Percentiles rank a stretch among this genome's conserved stretches.
phyloP scores from a whole-genome alignment of 2,888 invertebrate genomes.

The Drosophila atripex region DNA sequence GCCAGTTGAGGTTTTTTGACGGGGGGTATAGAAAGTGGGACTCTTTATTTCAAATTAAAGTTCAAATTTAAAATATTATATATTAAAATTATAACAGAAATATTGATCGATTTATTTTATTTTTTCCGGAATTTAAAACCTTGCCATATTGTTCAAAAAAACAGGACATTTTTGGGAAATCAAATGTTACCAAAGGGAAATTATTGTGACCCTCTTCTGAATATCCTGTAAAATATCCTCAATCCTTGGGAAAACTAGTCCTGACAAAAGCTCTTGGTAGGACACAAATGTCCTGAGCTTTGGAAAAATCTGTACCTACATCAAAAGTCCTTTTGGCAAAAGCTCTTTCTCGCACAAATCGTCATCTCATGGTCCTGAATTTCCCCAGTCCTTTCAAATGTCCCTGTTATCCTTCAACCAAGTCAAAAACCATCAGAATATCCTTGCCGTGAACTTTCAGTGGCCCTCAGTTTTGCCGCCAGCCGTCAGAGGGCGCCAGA shows the following conservation, averaged over 20 bases:
- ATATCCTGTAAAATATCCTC: not conserved
- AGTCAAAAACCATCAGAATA: slow-evolving; percentile 14
- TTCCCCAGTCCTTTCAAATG: not conserved
- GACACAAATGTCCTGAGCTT: slow-evolving; percentile 1
- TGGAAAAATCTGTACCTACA: no score
- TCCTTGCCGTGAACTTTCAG: slow-evolving; percentile 18
- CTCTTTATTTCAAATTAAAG: no score
- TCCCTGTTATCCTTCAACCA: slow-evolving; percentile 17
- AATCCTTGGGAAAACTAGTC: not conserved
- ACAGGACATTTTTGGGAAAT: not conserved
- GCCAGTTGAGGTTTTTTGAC: not conserved
- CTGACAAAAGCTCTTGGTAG: not conserved
- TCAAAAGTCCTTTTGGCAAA: not conserved
- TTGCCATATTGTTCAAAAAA: not conserved
- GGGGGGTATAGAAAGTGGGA: not conserved
- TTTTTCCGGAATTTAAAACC: no score
- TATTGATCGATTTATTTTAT: no score
- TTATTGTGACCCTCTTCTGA: not conserved
- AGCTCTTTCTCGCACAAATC: not conserved
- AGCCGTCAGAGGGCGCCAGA: slow-evolving; percentile 21
- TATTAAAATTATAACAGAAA: no score
- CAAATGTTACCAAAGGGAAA: not conserved
- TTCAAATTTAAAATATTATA: not conserved
- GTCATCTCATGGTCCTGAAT: not conserved
- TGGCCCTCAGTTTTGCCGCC: not conserved